Conservation (phyloP, 2,888 invertebrate species). For the Trissonchulus latispiculum region DNA sequence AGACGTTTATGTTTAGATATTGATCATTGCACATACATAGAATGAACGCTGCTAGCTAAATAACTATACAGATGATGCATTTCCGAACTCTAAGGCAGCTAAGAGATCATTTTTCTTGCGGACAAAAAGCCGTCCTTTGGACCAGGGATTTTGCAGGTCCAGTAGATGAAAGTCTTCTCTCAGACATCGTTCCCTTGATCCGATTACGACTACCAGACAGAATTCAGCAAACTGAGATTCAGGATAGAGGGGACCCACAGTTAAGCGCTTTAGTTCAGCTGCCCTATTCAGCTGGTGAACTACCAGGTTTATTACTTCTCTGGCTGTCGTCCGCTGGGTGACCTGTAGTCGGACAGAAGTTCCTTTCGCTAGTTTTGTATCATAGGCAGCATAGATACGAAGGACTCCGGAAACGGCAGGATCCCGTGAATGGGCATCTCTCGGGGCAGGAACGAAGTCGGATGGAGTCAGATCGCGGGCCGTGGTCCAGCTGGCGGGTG, state of each 20-base stretch:
- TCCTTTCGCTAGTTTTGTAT: constrained; percentile 81
- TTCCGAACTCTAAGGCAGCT: constrained; percentile 46
- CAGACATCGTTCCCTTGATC: constrained; percentile 81
- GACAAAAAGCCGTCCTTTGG: constrained; percentile 81
- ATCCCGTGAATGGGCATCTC: not conserved
- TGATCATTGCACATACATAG: not conserved
- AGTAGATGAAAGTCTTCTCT: constrained; percentile 86
- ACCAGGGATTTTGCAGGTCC: constrained; percentile 88
- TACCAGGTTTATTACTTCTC: constrained; percentile 88
- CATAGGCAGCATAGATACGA: constrained; percentile 89
- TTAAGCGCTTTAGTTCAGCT: constrained; percentile 68
- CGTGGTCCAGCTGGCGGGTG: not conserved
- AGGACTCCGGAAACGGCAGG: constrained; percentile 44
- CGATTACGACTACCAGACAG: constrained; percentile 88
- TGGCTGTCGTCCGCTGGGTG: constrained; percentile 77
- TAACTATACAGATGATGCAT: constrained; percentile 46
- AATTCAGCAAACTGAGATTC: constrained; percentile 71
- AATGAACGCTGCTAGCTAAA: not conserved
- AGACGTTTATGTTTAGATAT: too few relatives aligned
- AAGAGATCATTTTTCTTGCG: constrained; percentile 65
- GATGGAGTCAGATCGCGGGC: constrained; percentile 28
- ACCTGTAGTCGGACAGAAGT: constrained; percentile 87
- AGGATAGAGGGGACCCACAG: constrained; percentile 45
- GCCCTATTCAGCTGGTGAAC: constrained; percentile 92
- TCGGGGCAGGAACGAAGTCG: constrained; percentile 20